Evolutionary conservation across 1,140 invertebrate species (phyloP).

Genomic region (Cylas formicarius): DNA sequence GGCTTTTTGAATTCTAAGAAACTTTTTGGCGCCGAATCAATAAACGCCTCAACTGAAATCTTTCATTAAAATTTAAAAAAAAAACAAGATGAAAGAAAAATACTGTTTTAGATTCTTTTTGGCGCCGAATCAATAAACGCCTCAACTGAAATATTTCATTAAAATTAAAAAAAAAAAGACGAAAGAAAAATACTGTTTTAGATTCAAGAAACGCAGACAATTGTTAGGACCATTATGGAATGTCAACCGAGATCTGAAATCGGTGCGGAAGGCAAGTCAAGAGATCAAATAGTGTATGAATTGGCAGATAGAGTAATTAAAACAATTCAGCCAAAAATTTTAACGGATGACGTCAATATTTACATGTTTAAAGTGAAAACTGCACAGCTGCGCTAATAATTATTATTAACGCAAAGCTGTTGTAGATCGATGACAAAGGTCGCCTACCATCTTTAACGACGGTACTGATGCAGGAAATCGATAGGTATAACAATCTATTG

Average conservation of each 20-base stretch:
- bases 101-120: too few species aligned
- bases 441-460: constrained; percentile 73
- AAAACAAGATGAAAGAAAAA: too few species aligned
- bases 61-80: too few species aligned
- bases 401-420: neutral
- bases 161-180: too few species aligned
- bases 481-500: constrained; percentile 75
- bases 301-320: constrained; percentile 57
- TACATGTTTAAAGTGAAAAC: constrained; percentile 46
- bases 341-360: constrained; percentile 49
- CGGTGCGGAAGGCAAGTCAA: constrained; percentile 55
- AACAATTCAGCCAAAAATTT: constrained; percentile 52
- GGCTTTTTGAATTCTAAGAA: too few species aligned
- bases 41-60: too few species aligned
- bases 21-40: too few species aligned
- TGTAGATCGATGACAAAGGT: constrained; percentile 56
- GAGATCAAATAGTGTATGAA: constrained; percentile 67
- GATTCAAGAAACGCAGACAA: constrained; percentile 61
- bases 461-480: constrained; percentile 77
- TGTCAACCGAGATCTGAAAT: constrained; percentile 59
- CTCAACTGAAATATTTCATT: too few species aligned
- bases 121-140: too few species aligned
- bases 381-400: neutral
- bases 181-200: constrained; percentile 37
- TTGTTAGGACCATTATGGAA: constrained; percentile 65